Conservation (phyloP, 1,140 invertebrate genomes). For the Tetramorium parvispinum region DNA sequence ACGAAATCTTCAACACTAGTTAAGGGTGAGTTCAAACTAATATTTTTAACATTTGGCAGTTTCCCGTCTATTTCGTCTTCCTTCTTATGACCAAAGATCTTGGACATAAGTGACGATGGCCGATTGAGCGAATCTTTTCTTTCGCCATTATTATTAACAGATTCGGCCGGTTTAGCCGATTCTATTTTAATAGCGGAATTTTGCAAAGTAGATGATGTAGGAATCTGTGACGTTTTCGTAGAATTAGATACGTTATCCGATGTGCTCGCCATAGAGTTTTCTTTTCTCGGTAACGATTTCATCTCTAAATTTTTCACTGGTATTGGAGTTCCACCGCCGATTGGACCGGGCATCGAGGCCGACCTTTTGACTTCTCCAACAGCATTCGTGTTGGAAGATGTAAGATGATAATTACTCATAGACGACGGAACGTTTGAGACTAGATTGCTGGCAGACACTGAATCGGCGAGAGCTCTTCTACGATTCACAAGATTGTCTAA, state of each 20-base stretch:
- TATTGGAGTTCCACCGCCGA: slow-evolving; percentile 85
- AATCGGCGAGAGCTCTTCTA: slow-evolving; percentile 90
- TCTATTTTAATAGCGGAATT: slow-evolving; percentile 56
- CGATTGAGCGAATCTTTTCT: slow-evolving; percentile 72
- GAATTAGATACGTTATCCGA: slow-evolving; percentile 54
- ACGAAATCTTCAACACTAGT: slow-evolving; percentile 95
- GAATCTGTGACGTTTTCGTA: slow-evolving; percentile 53
- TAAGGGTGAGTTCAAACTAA: slow-evolving; percentile 73
- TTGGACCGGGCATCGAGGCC: slow-evolving; percentile 79
- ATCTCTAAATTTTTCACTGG: slow-evolving; percentile 80
- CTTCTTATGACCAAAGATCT: slow-evolving; percentile 82
- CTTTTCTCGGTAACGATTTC: slow-evolving; percentile 77
- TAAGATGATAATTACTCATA: slow-evolving; percentile 78
- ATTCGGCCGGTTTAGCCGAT: slow-evolving; percentile 56
- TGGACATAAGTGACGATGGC: slow-evolving; percentile 81
- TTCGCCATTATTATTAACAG: slow-evolving; percentile 64
- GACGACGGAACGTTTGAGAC: slow-evolving; percentile 81
- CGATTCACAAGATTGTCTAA: slow-evolving; percentile 91
- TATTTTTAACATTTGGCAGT: slow-evolving; percentile 62
- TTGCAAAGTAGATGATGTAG: slow-evolving; percentile 30
- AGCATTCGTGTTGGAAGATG: slow-evolving; percentile 65
- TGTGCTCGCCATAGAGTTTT: slow-evolving; percentile 40
- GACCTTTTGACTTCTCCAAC: slow-evolving; percentile 74
- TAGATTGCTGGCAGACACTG: slow-evolving; percentile 81
- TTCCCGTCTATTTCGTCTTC: slow-evolving; percentile 76